Evolutionary conservation across 2,113 vertebrate species (phyloP).

Genomic region (Steatornis caripensis): DNA sequence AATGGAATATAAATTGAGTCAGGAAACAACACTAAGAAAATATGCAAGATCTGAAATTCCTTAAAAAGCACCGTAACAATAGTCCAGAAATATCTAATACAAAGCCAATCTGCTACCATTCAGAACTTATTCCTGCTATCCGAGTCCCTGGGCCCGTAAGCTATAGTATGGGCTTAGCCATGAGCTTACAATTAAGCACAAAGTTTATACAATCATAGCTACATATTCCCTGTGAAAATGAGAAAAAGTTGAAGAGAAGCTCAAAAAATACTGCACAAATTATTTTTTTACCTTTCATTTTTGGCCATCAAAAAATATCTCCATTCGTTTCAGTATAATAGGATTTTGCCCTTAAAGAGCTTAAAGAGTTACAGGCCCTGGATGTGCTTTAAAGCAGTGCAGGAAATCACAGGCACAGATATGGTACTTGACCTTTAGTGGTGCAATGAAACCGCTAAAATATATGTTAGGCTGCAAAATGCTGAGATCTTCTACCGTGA

Average conservation of each 20-base stretch:
- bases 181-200: neutral
- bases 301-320: neutral
- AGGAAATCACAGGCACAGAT: constrained; percentile 49
- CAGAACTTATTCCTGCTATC: neutral
- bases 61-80: neutral
- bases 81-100: neutral
- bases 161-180: neutral
- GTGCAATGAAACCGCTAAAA: constrained; percentile 42
- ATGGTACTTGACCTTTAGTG: constrained; percentile 50
- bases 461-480: constrained; percentile 50
- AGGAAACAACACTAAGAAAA: neutral
- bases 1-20: neutral
- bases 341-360: neutral
- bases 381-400: constrained; percentile 34
- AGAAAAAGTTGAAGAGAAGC: neutral
- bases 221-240: neutral
- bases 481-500: constrained; percentile 28
- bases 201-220: neutral
- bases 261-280: neutral
- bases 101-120: neutral
- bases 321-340: neutral
- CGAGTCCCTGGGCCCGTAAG: neutral
- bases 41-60: neutral
- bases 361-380: constrained; percentile 39
- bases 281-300: neutral